A percentile compares a stretch with the other conserved stretches of the same genome.
phyloP scores from a whole-genome alignment of 2,113 vertebrate species.

The Lipotes vexillifer region DNA sequence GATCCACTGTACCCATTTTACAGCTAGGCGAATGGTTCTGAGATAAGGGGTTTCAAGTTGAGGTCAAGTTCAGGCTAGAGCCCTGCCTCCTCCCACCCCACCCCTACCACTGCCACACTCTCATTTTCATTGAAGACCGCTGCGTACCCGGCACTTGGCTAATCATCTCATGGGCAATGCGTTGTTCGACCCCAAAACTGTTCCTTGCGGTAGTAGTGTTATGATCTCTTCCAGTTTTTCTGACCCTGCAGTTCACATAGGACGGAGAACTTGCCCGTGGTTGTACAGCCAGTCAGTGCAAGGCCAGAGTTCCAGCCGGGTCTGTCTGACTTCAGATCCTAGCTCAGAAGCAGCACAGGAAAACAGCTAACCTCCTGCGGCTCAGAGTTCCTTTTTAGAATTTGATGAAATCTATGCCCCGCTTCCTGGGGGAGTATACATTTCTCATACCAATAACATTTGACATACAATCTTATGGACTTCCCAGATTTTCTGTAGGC shows the following conservation, averaged over 20 bases:
- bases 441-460: neutral
- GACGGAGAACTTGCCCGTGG: neutral
- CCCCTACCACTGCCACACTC: rapidly evolving
- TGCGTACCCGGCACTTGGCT: rapidly evolving
- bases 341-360: neutral
- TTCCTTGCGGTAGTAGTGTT: rapidly evolving
- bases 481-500: neutral
- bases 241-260: rapidly evolving
- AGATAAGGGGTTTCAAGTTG: neutral
- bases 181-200: neutral
- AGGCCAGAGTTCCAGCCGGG: rapidly evolving
- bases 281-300: rapidly evolving
- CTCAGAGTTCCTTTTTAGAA: neutral
- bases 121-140: rapidly evolving
- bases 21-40: neutral
- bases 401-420: too few relatives aligned
- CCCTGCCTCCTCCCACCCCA: rapidly evolving
- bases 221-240: neutral
- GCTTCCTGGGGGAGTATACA: rapidly evolving
- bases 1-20: neutral
- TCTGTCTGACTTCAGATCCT: neutral
- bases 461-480: rapidly evolving
- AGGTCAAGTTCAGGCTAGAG: neutral
- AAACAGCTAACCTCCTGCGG: too few relatives aligned
- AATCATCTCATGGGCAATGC: rapidly evolving